A percentile compares a stretch with the other conserved stretches of the same genome.
Evolutionary conservation across 2,888 invertebrate species (phyloP).

Genomic region (Cataglyphis albicans): DNA sequence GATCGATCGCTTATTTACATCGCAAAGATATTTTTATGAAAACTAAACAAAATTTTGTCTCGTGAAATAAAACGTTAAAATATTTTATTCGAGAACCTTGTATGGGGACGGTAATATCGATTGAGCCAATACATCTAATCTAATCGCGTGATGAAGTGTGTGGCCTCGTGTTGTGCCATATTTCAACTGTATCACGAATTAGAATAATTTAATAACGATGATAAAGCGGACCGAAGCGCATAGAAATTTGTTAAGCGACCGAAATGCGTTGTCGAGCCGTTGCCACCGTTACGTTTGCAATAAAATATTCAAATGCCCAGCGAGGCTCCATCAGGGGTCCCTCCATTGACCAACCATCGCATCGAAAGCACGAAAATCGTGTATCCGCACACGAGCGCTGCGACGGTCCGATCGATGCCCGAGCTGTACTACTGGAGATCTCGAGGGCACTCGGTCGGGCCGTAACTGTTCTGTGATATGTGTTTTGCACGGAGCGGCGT

Average conservation of each 20-base stretch:
- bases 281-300: slow-evolving; percentile 23
- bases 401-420: slow-evolving; percentile 49
- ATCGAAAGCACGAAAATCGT: slow-evolving; percentile 53
- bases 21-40: background rate
- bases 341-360: slow-evolving; percentile 41
- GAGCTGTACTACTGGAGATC: slow-evolving; percentile 51
- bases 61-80: background rate
- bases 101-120: slow-evolving; percentile 18
- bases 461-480: slow-evolving; percentile 27
- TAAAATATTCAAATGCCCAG: slow-evolving; percentile 44
- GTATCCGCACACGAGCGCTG: slow-evolving; percentile 19
- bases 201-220: slow-evolving; percentile 29
- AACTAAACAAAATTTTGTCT: background rate
- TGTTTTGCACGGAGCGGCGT: slow-evolving; percentile 9
- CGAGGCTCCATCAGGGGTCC: background rate
- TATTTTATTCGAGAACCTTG: background rate
- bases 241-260: slow-evolving; percentile 12
- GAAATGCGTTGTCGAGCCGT: slow-evolving; percentile 11
- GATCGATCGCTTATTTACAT: background rate
- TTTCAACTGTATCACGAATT: slow-evolving; percentile 19
- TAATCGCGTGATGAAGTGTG: slow-evolving; percentile 39
- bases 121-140: slow-evolving; percentile 38
- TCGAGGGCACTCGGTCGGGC: slow-evolving; percentile 36
- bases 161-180: background rate
- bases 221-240: background rate